A percentile compares a stretch with the other conserved stretches of the same genome.
Evolutionary conservation across 2,797 vertebrate species (phyloP).

Genomic region (Graptemys geographica): DNA sequence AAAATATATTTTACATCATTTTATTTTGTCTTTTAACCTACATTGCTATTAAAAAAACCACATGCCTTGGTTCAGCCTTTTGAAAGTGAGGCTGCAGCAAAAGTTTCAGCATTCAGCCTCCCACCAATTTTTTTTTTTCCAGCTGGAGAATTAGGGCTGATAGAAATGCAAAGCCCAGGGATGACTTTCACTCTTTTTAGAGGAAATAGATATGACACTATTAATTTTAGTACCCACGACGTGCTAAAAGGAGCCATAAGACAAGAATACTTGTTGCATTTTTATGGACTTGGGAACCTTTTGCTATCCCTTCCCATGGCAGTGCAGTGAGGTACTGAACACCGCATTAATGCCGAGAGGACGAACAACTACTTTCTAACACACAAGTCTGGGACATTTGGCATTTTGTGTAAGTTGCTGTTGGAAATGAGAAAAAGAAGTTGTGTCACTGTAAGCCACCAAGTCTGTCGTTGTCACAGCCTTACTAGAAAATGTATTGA

Average conservation of each 20-base stretch:
- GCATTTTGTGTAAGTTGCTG: conserved; percentile 41
- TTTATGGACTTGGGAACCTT: conserved; percentile 46
- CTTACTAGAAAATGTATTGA: conserved; percentile 64
- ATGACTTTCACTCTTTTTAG: conserved; percentile 23
- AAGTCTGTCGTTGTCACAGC: conserved; percentile 60
- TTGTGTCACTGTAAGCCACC: neutral
- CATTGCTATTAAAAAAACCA: conserved; percentile 61
- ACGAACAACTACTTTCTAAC: conserved; percentile 6
- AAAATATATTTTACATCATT: conserved; percentile 38
- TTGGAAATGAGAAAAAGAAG: neutral
- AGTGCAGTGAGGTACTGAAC: neutral
- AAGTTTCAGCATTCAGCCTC: conserved; percentile 13
- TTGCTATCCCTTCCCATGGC: conserved; percentile 52
- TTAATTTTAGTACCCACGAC: conserved; percentile 18
- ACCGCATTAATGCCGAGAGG: conserved; percentile 27
- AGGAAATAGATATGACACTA: conserved; percentile 1
- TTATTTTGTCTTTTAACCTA: conserved; percentile 74
- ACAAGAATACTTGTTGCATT: conserved; percentile 45
- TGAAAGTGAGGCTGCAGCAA: conserved; percentile 41
- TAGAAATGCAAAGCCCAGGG: conserved; percentile 27
- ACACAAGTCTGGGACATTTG: neutral
- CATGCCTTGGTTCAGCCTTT: conserved; percentile 55
- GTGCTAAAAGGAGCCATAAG: conserved; percentile 48
- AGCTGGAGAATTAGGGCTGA: conserved; percentile 37
- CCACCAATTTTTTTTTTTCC: conserved; percentile 38